Base-by-base conservation (phyloP, 2,113 vertebrate species). In the Trochalopteron elliotii region DNA sequence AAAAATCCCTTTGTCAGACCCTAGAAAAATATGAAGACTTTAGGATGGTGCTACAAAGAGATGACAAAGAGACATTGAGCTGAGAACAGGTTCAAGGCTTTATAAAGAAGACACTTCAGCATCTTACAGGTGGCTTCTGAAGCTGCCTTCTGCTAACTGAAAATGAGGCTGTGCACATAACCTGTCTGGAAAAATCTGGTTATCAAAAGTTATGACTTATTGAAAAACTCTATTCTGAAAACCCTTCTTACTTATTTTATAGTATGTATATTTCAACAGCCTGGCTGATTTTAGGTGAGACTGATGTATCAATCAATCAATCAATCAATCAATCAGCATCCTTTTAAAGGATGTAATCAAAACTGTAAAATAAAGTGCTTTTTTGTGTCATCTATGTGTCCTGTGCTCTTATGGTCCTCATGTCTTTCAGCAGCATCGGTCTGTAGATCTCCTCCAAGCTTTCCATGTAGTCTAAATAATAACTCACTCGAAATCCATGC, bases 401-500 rank as follows among this genome's bases (percentile, higher is more conserved):
- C 60, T 97, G 96, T 37, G 53, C 88, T 91, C 70, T 65, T 92
- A 99, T 94, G 55, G 70, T 98, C 57, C 63, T 97, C 99, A 99
- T 99, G 93, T 99, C 99, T 45, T 97, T 93, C 93, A 99, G 96
- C 49, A 99, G 97, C 44, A 98, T 33, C 3, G 96, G 95, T 87
- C 99, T 98, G 98, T 99, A 99, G 84, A 95, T 97, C 10, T 74
- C 91, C 87, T 99, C 98, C 97, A 99, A 96, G 24, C 67, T 97
- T 96, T 98, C 96, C 99, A 99, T 99, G 95, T 98, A 99, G 78
- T 98, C 98, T 97, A 99, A 95, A 90, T 99, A 98, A 94, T 98
- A 90, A 61, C 98, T 97, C 90, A 99, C 97, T 94, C 92, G 98
- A 98, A 99, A 99, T 56, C 98, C 98, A 85, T 78, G 97, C 77